Base-by-base conservation (phyloP, 1,140 invertebrate genomes). In the Rhizoglyphus robini region DNA sequence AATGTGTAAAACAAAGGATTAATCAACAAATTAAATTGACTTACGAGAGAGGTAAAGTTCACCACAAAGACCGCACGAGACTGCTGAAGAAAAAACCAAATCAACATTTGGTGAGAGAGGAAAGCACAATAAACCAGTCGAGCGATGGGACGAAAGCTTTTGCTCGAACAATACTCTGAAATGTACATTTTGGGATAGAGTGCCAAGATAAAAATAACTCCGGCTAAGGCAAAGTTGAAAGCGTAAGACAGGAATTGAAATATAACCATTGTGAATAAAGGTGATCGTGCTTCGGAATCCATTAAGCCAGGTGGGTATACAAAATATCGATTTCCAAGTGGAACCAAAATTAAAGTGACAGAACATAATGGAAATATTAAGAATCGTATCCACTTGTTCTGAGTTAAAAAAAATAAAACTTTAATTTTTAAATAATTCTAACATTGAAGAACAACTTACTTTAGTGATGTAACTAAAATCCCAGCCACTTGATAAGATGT, bases 51-150 rank as follows among this genome's bases (percentile, higher is more conserved):
- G 8, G 15, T 11, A 32, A 54, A 25, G 20, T 54, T 54, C 8
- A 54, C 51, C 8, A 30, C 3, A 36, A 63, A 15, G 4, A 38
- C 32, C 20, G 3, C 18, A 4, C 61, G 31, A 23, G 18, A 8
- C 32, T 63, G 61, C 5, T 41, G 31, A n/a, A 63, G 5, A 23
- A 13, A 51, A 49, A 63, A 63, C 61, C 61, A 63, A 63, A 63
- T 63, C 18, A 63, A 36, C 36, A 49, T 49, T 23, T 36, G 15
- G 32, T 63, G 61, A 25, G 61, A 25, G 18, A 63, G 34, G 32
- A 51, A 63, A 13, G 32, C 32, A 23, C 15, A 63, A 29, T 51
- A 63, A 18, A 36, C 27, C 15, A 63, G 23, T 46, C 61, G 61
- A 31, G 27, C 13, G 8, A 63, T 13, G 3, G 61, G 61, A 20